These are phyloP conservation scores for Hystrix brachyura DNA, from an alignment of 2,113 vertebrate genomes.

Conservation along the genomic window DNA sequence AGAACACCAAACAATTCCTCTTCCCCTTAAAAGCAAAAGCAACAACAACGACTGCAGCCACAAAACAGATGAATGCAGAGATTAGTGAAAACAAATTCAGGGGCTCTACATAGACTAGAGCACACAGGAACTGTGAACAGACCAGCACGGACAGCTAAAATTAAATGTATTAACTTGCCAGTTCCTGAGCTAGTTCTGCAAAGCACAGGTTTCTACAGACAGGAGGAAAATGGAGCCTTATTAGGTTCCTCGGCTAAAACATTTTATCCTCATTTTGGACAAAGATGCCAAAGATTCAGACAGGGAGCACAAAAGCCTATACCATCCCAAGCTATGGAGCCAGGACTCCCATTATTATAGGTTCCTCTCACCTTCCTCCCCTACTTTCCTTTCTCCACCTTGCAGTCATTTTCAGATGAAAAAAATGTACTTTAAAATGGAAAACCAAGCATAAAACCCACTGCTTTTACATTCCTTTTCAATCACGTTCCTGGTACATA, in stretches of 20 bases:
- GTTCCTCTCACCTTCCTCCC: background rate
- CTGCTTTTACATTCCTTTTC: background rate
- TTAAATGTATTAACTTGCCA: background rate
- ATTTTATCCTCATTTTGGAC: background rate
- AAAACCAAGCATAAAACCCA: slow-evolving; percentile 15
- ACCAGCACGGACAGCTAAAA: background rate
- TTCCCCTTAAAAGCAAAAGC: background rate
- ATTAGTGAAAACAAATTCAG: background rate
- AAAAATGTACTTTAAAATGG: slow-evolving; percentile 2
- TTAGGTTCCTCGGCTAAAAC: background rate
- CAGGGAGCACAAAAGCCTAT: background rate
- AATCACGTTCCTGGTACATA: background rate
- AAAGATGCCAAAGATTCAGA: background rate
- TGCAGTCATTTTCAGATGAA: background rate
- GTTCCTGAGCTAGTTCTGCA: background rate
- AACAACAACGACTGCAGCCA: background rate
- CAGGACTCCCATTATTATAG: background rate
- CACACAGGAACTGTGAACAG: background rate
- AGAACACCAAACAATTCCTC: background rate
- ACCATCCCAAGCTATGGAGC: background rate
- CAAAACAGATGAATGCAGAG: background rate
- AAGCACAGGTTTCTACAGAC: slow-evolving; percentile 19
- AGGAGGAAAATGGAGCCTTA: background rate
- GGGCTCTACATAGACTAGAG: background rate
- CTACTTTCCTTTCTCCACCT: background rate